Evolutionary conservation across 2,888 invertebrate species (phyloP).

Genomic region (Parasteatoda lunata): DNA sequence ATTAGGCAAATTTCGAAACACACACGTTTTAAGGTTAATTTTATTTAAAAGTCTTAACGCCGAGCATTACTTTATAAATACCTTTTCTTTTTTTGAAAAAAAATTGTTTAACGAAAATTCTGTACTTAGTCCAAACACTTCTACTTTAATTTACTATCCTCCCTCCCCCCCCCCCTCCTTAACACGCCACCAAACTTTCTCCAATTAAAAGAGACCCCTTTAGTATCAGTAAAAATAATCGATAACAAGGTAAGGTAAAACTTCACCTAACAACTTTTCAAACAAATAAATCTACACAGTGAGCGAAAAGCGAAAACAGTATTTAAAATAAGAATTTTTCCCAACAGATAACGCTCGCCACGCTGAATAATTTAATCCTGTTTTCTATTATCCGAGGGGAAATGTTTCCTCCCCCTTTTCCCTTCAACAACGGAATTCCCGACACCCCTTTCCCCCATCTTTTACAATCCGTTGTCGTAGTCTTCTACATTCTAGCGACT

Average conservation of each 20-base stretch:
- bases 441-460: too few relatives aligned
- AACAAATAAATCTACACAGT: too few relatives aligned
- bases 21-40: too few relatives aligned
- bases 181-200: background rate
- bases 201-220: background rate
- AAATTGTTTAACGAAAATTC: too few relatives aligned
- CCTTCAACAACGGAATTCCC: too few relatives aligned
- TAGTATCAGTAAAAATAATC: background rate
- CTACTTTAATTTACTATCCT: background rate
- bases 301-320: background rate
- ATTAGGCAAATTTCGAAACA: too few relatives aligned
- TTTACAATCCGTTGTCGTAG: too few relatives aligned
- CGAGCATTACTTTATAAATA: background rate
- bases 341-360: slow-evolving; percentile 28
- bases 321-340: slow-evolving; percentile 29
- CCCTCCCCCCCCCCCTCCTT: background rate
- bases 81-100: background rate
- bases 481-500: slow-evolving; percentile 4
- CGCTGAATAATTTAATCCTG: slow-evolving; percentile 51
- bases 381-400: slow-evolving; percentile 36
- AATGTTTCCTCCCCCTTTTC: slow-evolving; percentile 7
- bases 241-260: background rate
- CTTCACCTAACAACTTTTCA: background rate
- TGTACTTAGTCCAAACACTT: background rate
- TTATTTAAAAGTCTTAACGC: too few relatives aligned